Percentiles rank a stretch among this genome's conserved stretches.
Evolutionary conservation across 2,113 vertebrate genomes (phyloP).

Genomic region (Hypocryptadius cinnamomeus): DNA sequence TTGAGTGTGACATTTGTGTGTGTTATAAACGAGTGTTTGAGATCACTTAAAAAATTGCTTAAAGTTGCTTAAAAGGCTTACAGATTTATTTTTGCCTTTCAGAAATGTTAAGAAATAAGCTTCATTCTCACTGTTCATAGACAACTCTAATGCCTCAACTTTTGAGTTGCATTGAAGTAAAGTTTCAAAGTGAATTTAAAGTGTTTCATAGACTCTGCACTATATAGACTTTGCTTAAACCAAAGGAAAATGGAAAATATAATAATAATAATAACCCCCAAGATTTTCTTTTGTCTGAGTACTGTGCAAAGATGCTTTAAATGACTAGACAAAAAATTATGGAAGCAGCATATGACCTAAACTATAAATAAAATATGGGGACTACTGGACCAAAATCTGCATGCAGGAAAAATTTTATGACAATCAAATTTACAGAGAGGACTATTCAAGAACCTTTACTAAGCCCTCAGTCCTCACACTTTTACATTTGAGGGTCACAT

Average conservation of each 20-base stretch:
- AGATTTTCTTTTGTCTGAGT: not conserved
- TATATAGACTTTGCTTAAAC: not conserved
- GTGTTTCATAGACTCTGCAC: not conserved
- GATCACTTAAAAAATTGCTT: not conserved
- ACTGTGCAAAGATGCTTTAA: not conserved
- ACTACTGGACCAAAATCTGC: not conserved
- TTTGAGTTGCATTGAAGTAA: not conserved
- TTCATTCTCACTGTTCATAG: not conserved
- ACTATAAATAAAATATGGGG: conserved; percentile 10
- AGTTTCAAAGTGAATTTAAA: not conserved
- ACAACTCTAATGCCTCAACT: not conserved
- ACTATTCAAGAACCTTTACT: not conserved
- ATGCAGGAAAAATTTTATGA: not conserved
- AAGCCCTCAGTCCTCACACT: not conserved
- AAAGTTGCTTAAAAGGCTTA: not conserved
- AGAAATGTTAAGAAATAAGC: not conserved
- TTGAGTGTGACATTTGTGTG: not conserved
- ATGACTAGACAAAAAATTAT: conserved; percentile 45
- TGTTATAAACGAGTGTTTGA: not conserved
- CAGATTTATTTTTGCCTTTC: not conserved
- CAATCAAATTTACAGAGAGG: not conserved
- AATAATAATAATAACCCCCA: not conserved
- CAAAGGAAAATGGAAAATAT: not conserved
- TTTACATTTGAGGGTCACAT: not conserved
- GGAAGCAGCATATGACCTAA: conserved; percentile 6